Evolutionary conservation across 1,140 invertebrate species (phyloP).

Genomic region (Nasonia giraulti): DNA sequence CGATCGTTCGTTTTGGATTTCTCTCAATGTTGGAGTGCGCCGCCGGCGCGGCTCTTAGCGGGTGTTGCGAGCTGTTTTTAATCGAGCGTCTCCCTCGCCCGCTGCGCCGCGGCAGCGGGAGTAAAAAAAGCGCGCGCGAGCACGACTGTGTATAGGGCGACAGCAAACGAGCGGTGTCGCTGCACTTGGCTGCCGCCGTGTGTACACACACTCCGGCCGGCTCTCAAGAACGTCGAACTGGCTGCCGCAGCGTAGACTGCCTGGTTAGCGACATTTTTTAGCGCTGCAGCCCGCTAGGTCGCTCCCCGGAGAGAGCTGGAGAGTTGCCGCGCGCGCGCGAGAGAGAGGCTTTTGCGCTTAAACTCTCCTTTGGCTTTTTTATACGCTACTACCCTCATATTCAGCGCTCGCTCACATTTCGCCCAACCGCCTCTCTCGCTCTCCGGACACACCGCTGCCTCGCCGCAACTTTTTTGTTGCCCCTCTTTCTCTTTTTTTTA

Average conservation of each 20-base stretch:
- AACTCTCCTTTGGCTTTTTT: background rate
- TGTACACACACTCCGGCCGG: background rate
- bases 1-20: background rate
- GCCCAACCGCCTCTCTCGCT: background rate
- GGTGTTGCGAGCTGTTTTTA: background rate
- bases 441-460: background rate
- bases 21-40: background rate
- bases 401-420: background rate
- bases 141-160: no score
- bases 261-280: conserved; percentile 1
- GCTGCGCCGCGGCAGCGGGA: no score
- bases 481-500: background rate
- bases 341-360: background rate
- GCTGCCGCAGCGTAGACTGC: background rate
- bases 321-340: no score
- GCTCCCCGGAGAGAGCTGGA: background rate
- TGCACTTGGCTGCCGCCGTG: no score
- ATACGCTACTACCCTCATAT: background rate
- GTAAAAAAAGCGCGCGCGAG: no score
- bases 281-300: background rate
- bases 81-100: background rate
- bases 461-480: background rate
- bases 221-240: background rate
- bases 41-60: background rate
- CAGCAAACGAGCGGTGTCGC: no score